Conservation (phyloP, 64 coral and sea anemone genomes). For the Actinia tenebrosa region DNA sequence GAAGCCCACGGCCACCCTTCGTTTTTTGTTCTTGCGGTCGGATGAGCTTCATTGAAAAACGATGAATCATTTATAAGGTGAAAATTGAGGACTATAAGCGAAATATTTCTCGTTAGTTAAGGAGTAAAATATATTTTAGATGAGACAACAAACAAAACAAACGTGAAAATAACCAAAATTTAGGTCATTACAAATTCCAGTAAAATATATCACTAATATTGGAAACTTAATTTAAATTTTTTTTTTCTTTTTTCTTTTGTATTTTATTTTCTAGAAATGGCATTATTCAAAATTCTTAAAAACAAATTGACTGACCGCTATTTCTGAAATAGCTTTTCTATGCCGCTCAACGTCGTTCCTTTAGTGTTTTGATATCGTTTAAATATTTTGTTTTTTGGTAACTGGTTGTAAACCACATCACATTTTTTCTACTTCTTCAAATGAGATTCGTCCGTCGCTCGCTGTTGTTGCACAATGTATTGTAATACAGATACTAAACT, state of each 20-base stretch:
- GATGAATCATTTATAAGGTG: not conserved
- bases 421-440: not conserved
- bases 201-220: not conserved
- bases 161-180: not conserved
- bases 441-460: not conserved
- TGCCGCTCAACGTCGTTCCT: not conserved
- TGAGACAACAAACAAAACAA: not conserved
- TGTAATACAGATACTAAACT: not conserved
- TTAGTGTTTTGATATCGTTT: not conserved
- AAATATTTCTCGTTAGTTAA: not conserved
- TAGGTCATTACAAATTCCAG: not conserved
- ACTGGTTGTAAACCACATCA: conserved; percentile 8
- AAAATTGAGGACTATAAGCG: not conserved
- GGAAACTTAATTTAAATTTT: not conserved
- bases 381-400: not conserved
- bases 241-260: not conserved
- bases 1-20: not conserved
- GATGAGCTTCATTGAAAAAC: not conserved
- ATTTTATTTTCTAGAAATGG: not conserved
- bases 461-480: not conserved
- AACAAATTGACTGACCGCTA: not conserved
- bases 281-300: not conserved
- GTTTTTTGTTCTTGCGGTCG: not conserved
- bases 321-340: not conserved
- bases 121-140: not conserved